phyloP scores from a whole-genome alignment of 2,113 vertebrate genomes.

The Ivindomyrus marchei region DNA sequence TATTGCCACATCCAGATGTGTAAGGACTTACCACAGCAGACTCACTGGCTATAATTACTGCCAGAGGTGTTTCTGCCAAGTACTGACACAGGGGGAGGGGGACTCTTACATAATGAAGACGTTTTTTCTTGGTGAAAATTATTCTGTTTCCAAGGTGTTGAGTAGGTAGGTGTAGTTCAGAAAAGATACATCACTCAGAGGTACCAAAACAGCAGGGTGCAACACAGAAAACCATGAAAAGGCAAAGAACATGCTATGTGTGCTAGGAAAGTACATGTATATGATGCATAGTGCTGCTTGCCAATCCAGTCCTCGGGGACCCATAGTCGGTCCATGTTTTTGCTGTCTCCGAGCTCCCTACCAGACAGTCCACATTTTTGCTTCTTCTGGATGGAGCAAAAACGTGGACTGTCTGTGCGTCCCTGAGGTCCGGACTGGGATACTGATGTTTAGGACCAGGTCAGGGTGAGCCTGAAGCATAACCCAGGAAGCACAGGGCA shows the following conservation, averaged over 20 bases:
- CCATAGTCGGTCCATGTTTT: neutral
- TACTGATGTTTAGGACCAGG: neutral
- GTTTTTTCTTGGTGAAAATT: neutral
- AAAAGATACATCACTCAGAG: neutral
- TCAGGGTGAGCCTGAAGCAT: neutral
- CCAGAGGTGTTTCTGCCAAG: neutral
- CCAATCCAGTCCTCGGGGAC: neutral
- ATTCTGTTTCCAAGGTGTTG: slow-evolving; percentile 2
- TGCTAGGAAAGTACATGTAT: neutral
- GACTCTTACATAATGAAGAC: neutral
- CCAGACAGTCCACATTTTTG: neutral
- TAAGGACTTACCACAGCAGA: neutral
- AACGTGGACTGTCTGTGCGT: neutral
- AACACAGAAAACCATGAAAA: neutral
- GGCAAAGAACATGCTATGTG: neutral
- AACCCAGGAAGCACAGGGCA: neutral
- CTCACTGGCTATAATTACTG: neutral
- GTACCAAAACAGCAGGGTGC: neutral
- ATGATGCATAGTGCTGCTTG: neutral
- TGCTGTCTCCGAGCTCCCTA: neutral
- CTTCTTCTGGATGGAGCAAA: too few species aligned
- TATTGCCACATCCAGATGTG: neutral
- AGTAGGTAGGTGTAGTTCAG: slow-evolving; percentile 1
- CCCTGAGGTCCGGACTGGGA: neutral
- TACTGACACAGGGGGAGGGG: neutral